phyloP scores from a whole-genome alignment of 1,140 invertebrate species.

The Manduca sexta region DNA sequence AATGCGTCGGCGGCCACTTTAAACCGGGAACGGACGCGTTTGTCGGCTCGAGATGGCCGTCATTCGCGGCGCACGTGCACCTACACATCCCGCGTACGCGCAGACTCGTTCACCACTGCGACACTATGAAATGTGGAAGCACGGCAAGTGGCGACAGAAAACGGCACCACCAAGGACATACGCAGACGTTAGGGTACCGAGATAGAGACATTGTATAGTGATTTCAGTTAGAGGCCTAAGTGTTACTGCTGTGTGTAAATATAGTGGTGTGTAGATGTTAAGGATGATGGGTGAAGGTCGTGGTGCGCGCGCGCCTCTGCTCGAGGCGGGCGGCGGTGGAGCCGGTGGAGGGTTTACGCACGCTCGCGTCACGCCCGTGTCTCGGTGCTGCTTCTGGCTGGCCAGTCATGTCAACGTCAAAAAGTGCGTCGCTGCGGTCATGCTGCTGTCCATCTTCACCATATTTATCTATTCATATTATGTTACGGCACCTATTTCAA shows the following conservation, averaged over 20 bases:
- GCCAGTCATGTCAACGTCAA: conserved; percentile 81
- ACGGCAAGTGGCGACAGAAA: conserved; percentile 72
- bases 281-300: conserved; percentile 47
- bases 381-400: conserved; percentile 74
- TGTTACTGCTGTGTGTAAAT: conserved; percentile 67
- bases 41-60: conserved; percentile 67
- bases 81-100: conserved; percentile 40
- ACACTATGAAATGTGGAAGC: conserved; percentile 72
- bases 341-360: conserved; percentile 41
- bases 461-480: conserved; percentile 85
- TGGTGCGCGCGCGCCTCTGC: conserved; percentile 40
- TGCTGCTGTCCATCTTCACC: conserved; percentile 79
- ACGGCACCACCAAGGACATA: conserved; percentile 60
- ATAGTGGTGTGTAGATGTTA: conserved; percentile 62
- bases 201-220: conserved; percentile 59
- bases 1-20: conserved; percentile 69
- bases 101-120: conserved; percentile 36
- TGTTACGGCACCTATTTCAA: conserved; percentile 80
- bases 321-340: conserved; percentile 45
- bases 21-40: conserved; percentile 60
- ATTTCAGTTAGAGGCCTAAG: conserved; percentile 59
- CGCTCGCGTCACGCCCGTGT: conserved; percentile 44
- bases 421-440: conserved; percentile 79
- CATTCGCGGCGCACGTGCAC: conserved; percentile 37
- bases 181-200: conserved; percentile 58